Evolutionary conservation across 2,113 vertebrate species (phyloP).

Genomic region (Stercorarius parasiticus): DNA sequence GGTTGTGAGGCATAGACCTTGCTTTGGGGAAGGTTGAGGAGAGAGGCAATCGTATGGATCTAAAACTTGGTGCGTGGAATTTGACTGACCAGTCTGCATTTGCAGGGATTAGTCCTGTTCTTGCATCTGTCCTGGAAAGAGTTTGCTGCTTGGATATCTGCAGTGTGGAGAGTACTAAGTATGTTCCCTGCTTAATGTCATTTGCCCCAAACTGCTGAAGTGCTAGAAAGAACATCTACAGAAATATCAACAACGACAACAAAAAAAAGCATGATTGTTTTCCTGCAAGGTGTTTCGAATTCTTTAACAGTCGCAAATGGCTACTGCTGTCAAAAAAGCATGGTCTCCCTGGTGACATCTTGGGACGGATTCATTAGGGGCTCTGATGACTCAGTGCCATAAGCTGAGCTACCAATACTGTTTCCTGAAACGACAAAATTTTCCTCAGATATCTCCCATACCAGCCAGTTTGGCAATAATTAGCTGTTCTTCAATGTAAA

Average conservation of each 20-base stretch:
- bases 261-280: neutral
- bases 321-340: neutral
- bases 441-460: neutral
- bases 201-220: neutral
- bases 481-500: neutral
- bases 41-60: neutral
- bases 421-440: neutral
- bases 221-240: neutral
- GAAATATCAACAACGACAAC: neutral
- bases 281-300: neutral
- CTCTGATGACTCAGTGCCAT: neutral
- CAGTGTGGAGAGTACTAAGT: neutral
- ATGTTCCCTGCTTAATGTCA: neutral
- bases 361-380: neutral
- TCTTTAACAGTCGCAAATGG: neutral
- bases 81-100: neutral
- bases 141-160: neutral
- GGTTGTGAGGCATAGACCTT: neutral
- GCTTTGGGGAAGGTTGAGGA: neutral
- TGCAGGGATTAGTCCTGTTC: neutral
- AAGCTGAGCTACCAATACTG: neutral
- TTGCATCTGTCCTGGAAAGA: neutral
- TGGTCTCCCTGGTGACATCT: neutral
- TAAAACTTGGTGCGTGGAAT: neutral
- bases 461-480: neutral